Evolutionary conservation across 2,888 invertebrate genomes (phyloP).

Genomic region (Zelleria hepariella): DNA sequence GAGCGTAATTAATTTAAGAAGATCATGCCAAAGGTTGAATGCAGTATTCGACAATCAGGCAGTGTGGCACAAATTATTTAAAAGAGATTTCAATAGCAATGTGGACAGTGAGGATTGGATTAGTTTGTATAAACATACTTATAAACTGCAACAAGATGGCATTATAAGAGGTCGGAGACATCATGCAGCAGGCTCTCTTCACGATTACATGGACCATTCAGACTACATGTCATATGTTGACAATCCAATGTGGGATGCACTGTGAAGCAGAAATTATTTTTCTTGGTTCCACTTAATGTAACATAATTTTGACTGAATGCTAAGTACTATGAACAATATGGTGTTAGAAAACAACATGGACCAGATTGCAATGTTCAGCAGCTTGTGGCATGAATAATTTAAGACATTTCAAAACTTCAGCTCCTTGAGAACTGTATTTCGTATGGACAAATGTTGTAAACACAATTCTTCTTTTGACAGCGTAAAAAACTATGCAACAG

Average conservation of each 20-base stretch:
- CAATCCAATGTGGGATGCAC: constrained; percentile 47
- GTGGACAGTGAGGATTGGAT: constrained; percentile 33
- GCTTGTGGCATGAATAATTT: neutral
- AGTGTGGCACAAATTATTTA: constrained; percentile 48
- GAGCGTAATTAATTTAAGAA: constrained; percentile 38
- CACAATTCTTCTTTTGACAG: no score
- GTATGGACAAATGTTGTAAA: no score
- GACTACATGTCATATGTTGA: constrained; percentile 50
- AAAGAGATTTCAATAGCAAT: constrained; percentile 37
- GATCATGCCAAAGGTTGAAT: constrained; percentile 41
- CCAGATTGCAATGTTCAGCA: no score
- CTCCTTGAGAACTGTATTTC: no score
- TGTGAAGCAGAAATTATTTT: neutral
- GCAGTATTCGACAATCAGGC: constrained; percentile 32
- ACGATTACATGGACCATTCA: constrained; percentile 47
- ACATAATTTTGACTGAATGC: neutral
- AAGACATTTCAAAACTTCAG: neutral
- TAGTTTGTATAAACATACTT: constrained; percentile 32
- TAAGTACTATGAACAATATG: neutral
- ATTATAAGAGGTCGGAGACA: constrained; percentile 13
- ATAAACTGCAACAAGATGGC: constrained; percentile 23
- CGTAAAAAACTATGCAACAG: neutral
- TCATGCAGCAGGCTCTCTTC: constrained; percentile 30
- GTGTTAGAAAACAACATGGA: neutral
- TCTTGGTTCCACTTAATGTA: neutral